phyloP scores from a whole-genome alignment of 2,797 vertebrate genomes.

The Poecilia gillii region DNA sequence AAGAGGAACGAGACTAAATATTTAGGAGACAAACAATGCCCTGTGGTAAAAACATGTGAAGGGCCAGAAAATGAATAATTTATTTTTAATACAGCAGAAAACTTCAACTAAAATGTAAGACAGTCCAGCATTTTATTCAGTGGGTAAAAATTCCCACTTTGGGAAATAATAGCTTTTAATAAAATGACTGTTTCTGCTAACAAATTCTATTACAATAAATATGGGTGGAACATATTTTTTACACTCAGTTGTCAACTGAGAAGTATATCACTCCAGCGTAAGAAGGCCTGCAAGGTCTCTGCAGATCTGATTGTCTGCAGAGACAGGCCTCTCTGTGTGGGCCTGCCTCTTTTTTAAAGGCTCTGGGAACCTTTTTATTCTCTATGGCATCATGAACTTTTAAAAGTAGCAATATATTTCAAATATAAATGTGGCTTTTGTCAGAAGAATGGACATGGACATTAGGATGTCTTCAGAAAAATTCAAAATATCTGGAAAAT shows the following conservation, averaged over 20 bases:
- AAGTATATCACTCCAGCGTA: not conserved
- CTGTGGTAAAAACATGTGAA: not conserved
- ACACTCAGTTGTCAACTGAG: not conserved
- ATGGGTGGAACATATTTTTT: not conserved
- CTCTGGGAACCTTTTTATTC: not conserved
- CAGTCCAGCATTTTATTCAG: not conserved
- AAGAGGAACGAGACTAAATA: not conserved
- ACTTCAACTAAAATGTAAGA: not conserved
- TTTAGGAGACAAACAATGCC: not conserved
- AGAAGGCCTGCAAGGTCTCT: not conserved
- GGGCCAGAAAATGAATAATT: not conserved
- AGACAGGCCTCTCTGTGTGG: not conserved
- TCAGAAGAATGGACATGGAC: not conserved
- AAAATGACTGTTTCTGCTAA: not conserved
- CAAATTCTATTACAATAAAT: not conserved
- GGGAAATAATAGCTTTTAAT: not conserved
- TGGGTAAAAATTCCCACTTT: not conserved
- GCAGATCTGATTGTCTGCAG: not conserved
- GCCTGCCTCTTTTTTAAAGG: not conserved
- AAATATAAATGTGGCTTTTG: not conserved
- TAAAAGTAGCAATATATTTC: not conserved
- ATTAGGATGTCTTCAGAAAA: not conserved
- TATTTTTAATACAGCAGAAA: conserved; percentile 1
- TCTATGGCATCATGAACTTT: not conserved
- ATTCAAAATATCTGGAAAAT: not conserved